Evolutionary conservation across 2,113 vertebrate species (phyloP), one percentile per base, ranked within the genome.

Genomic region (Hemicordylus capensis): DNA sequence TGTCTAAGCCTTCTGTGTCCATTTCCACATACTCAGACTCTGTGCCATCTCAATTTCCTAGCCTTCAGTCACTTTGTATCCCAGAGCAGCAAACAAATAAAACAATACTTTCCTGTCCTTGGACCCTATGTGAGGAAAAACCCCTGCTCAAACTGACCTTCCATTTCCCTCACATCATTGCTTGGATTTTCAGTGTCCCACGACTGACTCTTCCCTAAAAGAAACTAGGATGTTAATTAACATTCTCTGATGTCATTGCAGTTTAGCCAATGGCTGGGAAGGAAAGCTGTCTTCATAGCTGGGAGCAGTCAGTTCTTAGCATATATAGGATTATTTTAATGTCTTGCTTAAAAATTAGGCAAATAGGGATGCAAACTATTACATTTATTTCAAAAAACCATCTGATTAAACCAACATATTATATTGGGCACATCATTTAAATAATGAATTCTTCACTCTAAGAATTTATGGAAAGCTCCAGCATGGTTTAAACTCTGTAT

Each of bases 381-480:
- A 70, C 48, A 58, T 54, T 64, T 61, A 22, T 83, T 86, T 83
- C 28, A 83, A 75, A 26, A 51, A 69, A 17, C 73, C 11, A 37
- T 39, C 61, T 81, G 39, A 76, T 86, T 92, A 88, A 80, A 84
- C 15, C 74, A 74, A n/a, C 5, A 77, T 1, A 59, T 39, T 44
- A 84, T 84, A 89, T 10, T 31, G 39, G 54, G 2, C 3, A 34
- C 69, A 37, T 70, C 44, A 24, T 78, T 73, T 72, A 82, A 67
- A 26, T 76, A 83, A 66, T 66, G 81, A 80, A 72, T 70, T 64
- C 48, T 87, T 66, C 1, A 17, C 9, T 66, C 66, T 15, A 34
- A 61, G 28, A 39, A 78, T 77, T 90, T 84, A 73, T 89, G 37
- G 73, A 10, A 89, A 85, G n/a, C 44, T 86, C 14, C 28, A 63